A percentile compares a stretch with the other conserved stretches of the same genome.
Evolutionary conservation across 2,888 invertebrate genomes (phyloP).

Genomic region (Dicyrtomina minuta): DNA sequence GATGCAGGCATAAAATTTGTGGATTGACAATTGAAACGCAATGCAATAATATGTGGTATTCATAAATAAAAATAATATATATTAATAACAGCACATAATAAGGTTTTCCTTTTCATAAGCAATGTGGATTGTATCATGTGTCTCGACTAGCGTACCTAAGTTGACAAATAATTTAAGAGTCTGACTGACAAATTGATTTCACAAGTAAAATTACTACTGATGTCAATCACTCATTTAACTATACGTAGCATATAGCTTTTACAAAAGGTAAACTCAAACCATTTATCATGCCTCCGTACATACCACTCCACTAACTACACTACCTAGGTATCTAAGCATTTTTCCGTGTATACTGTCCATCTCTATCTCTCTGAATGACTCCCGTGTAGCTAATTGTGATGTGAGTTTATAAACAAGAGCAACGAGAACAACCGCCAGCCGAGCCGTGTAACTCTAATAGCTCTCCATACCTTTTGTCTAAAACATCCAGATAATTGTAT

Average conservation of each 20-base stretch:
- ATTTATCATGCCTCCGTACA: too few species aligned
- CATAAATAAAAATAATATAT: too few species aligned
- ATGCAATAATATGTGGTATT: too few species aligned
- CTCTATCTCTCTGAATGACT: too few species aligned
- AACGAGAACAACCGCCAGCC: neutral
- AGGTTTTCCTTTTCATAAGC: neutral
- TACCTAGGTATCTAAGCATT: neutral
- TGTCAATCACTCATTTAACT: slow-evolving; percentile 34
- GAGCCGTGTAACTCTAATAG: neutral
- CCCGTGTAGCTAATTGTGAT: too few species aligned
- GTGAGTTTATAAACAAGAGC: neutral
- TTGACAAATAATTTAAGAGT: slow-evolving; percentile 31
- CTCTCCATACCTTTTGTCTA: neutral
- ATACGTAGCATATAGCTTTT: neutral
- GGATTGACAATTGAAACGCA: too few species aligned
- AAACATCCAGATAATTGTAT: neutral
- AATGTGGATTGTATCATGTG: neutral
- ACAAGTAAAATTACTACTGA: slow-evolving; percentile 30
- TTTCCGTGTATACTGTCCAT: too few species aligned
- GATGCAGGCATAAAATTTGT: too few species aligned
- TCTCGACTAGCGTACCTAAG: too few species aligned
- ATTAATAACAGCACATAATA: too few species aligned
- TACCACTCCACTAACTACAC: too few species aligned
- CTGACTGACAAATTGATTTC: slow-evolving; percentile 42
- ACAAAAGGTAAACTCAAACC: too few species aligned